Conservation (phyloP, 2,888 invertebrate genomes). For the Hemithea aestivaria region DNA sequence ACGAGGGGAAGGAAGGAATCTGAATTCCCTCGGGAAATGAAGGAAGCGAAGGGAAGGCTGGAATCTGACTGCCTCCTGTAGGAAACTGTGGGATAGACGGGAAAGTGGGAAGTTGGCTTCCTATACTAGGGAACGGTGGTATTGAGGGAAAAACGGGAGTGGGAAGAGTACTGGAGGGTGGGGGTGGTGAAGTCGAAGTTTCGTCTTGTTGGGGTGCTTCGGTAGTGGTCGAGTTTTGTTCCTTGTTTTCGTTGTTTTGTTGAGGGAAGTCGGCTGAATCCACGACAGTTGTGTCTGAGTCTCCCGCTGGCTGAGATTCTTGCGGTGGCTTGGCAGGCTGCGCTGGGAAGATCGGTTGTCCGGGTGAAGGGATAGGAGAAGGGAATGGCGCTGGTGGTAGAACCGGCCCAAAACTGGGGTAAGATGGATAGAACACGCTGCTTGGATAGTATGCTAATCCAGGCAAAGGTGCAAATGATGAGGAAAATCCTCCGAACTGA, state of each 20-base stretch:
- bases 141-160: slow-evolving; percentile 1
- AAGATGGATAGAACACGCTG: slow-evolving; percentile 44
- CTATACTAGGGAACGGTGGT: slow-evolving; percentile 31
- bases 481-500: slow-evolving; percentile 38
- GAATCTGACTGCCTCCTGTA: slow-evolving; percentile 12
- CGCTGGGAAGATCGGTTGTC: neutral
- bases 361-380: neutral
- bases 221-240: slow-evolving; percentile 28
- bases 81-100: slow-evolving; percentile 25
- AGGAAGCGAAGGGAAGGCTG: slow-evolving; percentile 15
- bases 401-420: slow-evolving; percentile 27
- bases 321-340: slow-evolving; percentile 11
- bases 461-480: slow-evolving; percentile 44
- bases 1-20: slow-evolving; percentile 19
- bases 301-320: slow-evolving; percentile 41
- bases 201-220: slow-evolving; percentile 31
- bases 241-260: slow-evolving; percentile 26
- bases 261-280: slow-evolving; percentile 56
- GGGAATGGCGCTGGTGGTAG: slow-evolving; percentile 26
- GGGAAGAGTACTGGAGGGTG: slow-evolving; percentile 33
- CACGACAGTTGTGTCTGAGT: slow-evolving; percentile 59
- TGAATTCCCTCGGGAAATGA: slow-evolving; percentile 27
- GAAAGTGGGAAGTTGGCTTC: slow-evolving; percentile 27
- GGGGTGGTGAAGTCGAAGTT: slow-evolving; percentile 28
- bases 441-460: slow-evolving; percentile 48